Conservation (phyloP, 2,113 vertebrate genomes). For the Salminus brasiliensis region DNA sequence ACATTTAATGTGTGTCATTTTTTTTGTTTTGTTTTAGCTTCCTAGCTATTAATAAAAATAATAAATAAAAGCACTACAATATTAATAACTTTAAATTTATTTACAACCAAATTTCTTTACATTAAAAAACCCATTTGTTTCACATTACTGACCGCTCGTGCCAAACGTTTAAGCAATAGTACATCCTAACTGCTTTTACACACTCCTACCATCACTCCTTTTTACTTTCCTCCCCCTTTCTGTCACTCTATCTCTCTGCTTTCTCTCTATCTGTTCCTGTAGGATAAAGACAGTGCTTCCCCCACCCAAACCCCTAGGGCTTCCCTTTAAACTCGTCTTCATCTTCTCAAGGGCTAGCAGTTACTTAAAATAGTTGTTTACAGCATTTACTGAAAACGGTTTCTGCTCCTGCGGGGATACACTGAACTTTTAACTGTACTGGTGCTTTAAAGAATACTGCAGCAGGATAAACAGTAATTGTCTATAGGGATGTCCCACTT, state of each 20-base stretch:
- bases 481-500: background rate
- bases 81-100: no score
- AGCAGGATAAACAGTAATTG: background rate
- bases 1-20: no score
- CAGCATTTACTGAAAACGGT: background rate
- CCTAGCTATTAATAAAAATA: no score
- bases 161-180: background rate
- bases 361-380: constrained; percentile 6
- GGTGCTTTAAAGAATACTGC: background rate
- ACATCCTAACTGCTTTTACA: constrained; percentile 39
- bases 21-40: no score
- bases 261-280: constrained; percentile 8
- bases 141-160: background rate
- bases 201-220: background rate
- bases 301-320: constrained; percentile 26
- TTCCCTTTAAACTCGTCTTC: constrained; percentile 14
- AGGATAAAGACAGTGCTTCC: constrained; percentile 9
- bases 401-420: background rate
- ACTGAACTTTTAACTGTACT: background rate
- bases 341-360: background rate
- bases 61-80: no score
- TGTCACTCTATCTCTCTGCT: background rate
- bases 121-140: no score
- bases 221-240: constrained; percentile 18
- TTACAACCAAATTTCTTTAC: no score